Conservation (phyloP, 2,888 invertebrate genomes). For the Hirtodrosophila cameraria region DNA sequence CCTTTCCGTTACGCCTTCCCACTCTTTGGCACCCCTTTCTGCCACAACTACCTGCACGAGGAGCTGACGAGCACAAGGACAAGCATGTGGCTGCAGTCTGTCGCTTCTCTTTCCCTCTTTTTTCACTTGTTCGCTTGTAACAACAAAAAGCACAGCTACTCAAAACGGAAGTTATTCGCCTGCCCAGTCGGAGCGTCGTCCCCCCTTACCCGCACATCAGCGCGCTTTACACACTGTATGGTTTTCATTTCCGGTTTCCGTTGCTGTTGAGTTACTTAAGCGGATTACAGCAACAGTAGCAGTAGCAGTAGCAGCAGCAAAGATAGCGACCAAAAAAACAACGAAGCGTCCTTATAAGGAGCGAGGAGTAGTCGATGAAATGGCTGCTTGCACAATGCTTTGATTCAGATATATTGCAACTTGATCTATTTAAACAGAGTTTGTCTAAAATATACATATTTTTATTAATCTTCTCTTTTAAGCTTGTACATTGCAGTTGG, state of each 20-base stretch:
- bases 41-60: constrained; percentile 14
- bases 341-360: neutral
- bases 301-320: constrained; percentile 31
- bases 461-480: constrained; percentile 4
- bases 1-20: constrained; percentile 43
- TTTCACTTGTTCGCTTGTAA: neutral
- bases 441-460: constrained; percentile 1
- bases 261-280: constrained; percentile 75
- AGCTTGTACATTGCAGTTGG: constrained; percentile 35
- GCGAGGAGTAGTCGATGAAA: neutral
- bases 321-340: constrained; percentile 20
- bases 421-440: neutral
- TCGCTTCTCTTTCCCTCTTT: constrained; percentile 6
- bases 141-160: constrained; percentile 37
- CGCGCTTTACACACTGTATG: constrained; percentile 69
- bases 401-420: neutral
- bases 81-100: constrained; percentile 17
- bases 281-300: constrained; percentile 67
- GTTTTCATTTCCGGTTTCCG: constrained; percentile 80
- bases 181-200: constrained; percentile 37
- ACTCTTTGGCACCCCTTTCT: constrained; percentile 17
- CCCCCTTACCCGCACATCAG: constrained; percentile 10
- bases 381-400: neutral
- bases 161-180: constrained; percentile 63
- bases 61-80: constrained; percentile 21